These are phyloP conservation scores for Halocynthia aurantium DNA, from an alignment of 23 tunicate species.

Conservation along the genomic window DNA sequence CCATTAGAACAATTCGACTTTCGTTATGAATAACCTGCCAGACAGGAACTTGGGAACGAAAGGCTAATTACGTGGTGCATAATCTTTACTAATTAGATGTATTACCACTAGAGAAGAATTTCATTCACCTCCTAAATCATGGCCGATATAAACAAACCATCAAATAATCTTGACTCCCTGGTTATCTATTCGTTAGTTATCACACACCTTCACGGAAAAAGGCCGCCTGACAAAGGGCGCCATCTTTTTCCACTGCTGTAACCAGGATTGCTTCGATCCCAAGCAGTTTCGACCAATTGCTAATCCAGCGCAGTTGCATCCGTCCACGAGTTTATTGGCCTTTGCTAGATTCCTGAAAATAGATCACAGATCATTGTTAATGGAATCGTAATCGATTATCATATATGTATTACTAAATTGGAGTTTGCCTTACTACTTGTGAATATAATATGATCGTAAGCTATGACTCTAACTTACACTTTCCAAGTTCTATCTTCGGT, in stretches of 20 bases:
- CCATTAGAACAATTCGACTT: too few relatives aligned
- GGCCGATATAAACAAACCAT: too few relatives aligned
- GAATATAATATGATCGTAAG: too few relatives aligned
- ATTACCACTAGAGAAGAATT: too few relatives aligned
- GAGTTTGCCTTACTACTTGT: too few relatives aligned
- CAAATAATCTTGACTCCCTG: too few relatives aligned
- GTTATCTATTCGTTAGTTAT: neutral
- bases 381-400: neutral
- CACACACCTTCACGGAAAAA: constrained; percentile 23
- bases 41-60: too few relatives aligned
- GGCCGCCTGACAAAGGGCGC: constrained; percentile 69
- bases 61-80: too few relatives aligned
- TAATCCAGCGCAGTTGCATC: constrained; percentile 54
- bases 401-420: neutral
- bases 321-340: constrained; percentile 27
- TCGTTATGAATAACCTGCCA: too few relatives aligned
- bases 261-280: constrained; percentile 69
- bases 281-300: constrained; percentile 78
- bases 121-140: too few relatives aligned
- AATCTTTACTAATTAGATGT: too few relatives aligned
- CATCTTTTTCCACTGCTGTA: constrained; percentile 44
- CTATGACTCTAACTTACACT: constrained; percentile 4
- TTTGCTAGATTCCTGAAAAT: constrained; percentile 31
- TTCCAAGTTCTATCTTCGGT: constrained; percentile 28
- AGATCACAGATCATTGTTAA: neutral